Evolutionary conservation across 2,797 vertebrate genomes (phyloP).

Genomic region (Gallinago solitaria): DNA sequence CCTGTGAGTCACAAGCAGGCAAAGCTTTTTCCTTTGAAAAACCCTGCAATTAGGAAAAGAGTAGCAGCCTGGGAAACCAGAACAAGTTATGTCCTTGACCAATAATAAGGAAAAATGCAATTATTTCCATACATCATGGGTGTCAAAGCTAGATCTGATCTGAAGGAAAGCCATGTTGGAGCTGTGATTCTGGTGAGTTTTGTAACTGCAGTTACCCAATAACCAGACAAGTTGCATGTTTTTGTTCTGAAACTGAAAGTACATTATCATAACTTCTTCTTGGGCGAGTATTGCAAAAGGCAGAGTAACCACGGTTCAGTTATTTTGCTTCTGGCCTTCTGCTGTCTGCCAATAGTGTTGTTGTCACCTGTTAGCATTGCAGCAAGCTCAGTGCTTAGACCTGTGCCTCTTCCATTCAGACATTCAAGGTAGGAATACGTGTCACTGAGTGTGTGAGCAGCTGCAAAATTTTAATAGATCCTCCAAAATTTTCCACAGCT

Average conservation of each 20-base stretch:
- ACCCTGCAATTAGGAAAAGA: background rate
- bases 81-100: background rate
- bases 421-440: background rate
- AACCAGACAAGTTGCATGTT: background rate
- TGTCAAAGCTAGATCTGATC: background rate
- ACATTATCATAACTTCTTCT: background rate
- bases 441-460: background rate
- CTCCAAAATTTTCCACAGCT: background rate
- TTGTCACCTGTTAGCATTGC: background rate
- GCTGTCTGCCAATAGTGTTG: background rate
- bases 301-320: accelerated
- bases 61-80: background rate
- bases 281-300: background rate
- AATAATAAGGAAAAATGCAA: background rate
- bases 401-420: background rate
- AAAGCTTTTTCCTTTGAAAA: background rate
- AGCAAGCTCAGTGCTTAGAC: background rate
- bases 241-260: background rate
- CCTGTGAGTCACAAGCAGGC: background rate
- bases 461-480: background rate
- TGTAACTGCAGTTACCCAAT: background rate
- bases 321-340: background rate
- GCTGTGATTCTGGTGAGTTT: background rate
- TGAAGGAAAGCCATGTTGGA: background rate
- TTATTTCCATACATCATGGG: background rate